phyloP scores from a whole-genome alignment of 1,140 invertebrate genomes.

The Drosophila sproati region DNA sequence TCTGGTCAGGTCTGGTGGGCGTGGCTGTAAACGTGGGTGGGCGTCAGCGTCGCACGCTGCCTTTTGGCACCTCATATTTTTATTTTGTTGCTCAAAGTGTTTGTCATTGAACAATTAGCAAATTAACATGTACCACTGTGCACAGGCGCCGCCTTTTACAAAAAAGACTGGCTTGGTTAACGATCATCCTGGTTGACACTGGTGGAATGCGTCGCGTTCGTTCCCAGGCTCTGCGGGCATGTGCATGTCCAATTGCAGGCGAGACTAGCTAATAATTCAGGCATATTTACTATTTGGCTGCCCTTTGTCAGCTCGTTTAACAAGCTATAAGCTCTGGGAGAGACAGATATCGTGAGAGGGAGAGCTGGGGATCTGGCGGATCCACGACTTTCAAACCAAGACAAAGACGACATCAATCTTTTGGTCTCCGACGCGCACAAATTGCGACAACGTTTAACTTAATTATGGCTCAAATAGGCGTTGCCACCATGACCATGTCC shows the following conservation, averaged over 20 bases:
- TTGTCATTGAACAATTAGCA: conserved; percentile 72
- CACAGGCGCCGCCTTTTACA: conserved; percentile 21
- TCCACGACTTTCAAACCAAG: conserved; percentile 42
- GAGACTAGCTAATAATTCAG: conserved; percentile 71
- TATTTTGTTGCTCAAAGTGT: conserved; percentile 5
- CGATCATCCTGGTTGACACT: conserved; percentile 24
- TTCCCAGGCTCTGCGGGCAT: conserved; percentile 65
- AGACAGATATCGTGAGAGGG: no score
- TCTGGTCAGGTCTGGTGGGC: conserved; percentile 14
- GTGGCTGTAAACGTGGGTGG: conserved; percentile 48
- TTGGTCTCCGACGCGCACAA: conserved; percentile 66
- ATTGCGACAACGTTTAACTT: conserved; percentile 83
- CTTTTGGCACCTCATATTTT: conserved; percentile 62
- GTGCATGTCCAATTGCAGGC: conserved; percentile 72
- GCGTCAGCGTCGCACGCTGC: conserved; percentile 50
- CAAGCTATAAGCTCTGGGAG: conserved; percentile 45
- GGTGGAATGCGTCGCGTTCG: conserved; percentile 20
- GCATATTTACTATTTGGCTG: conserved; percentile 68
- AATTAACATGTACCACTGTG: conserved; percentile 53
- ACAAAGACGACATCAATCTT: conserved; percentile 81
- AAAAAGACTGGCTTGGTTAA: not conserved
- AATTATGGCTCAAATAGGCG: conserved; percentile 81
- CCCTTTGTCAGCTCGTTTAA: conserved; percentile 69
- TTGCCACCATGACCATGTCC: conserved; percentile 71
- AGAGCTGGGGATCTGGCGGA: not conserved